phyloP scores from a whole-genome alignment of 1,140 invertebrate species.

The Heterodera carotae region DNA sequence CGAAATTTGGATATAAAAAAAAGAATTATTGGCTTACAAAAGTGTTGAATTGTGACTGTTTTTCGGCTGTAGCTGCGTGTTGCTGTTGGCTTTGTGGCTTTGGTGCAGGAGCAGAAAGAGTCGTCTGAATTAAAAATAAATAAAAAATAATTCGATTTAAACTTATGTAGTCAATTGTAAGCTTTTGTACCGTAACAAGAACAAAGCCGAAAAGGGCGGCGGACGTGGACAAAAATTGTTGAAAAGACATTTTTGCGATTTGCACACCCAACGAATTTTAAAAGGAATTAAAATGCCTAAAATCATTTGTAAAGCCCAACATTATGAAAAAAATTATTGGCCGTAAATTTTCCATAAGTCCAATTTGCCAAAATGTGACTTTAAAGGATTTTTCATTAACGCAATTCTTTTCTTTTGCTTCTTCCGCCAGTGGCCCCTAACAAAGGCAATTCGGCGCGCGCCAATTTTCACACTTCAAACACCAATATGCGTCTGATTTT shows the following conservation, averaged over 20 bases:
- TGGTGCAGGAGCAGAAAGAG: neutral
- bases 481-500: neutral
- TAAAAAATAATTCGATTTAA: neutral
- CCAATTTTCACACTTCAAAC: neutral
- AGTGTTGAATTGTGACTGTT: neutral
- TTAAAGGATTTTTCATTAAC: neutral
- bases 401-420: neutral
- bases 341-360: too few species aligned
- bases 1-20: neutral
- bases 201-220: neutral
- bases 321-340: neutral
- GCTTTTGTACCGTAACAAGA: constrained; percentile 9
- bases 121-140: neutral
- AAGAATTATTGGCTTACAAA: neutral
- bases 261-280: neutral
- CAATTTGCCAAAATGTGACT: neutral
- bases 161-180: too few species aligned
- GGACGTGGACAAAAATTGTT: neutral
- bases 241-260: neutral
- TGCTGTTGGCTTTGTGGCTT: constrained; percentile 5
- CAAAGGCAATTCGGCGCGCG: neutral
- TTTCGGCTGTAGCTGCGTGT: neutral
- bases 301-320: neutral
- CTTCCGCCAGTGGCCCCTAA: neutral
- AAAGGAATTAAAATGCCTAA: neutral